phyloP scores from a whole-genome alignment of 2,888 invertebrate genomes.

The Nephrotoma guestfalica region DNA sequence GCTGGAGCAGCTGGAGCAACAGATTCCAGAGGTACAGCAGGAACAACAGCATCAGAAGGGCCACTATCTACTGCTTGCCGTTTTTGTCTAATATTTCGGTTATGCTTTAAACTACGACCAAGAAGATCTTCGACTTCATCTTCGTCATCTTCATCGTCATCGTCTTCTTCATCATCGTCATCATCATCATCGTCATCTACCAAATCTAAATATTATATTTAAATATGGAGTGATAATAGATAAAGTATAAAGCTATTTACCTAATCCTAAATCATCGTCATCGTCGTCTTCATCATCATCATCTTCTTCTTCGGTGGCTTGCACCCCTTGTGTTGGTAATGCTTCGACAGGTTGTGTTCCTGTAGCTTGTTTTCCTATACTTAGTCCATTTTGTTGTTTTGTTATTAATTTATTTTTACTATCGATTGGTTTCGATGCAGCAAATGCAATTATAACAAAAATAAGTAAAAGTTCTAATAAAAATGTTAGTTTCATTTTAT shows the following conservation, averaged over 20 bases:
- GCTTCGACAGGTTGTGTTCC: not conserved
- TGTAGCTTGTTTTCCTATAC: not conserved
- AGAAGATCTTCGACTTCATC: not conserved
- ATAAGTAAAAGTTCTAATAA: constrained; percentile 6
- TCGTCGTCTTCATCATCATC: constrained; percentile 6
- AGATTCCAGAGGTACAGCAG: not conserved
- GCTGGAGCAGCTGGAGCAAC: not conserved
- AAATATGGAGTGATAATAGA: not conserved
- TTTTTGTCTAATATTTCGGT: not conserved
- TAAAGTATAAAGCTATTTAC: not conserved
- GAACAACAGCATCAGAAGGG: not conserved
- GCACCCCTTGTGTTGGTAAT: not conserved
- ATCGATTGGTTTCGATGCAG: constrained; percentile 6
- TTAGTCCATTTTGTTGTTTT: not conserved
- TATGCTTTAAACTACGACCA: not conserved
- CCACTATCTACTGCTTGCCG: not conserved
- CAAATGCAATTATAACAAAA: constrained; percentile 8
- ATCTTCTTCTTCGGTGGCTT: not conserved
- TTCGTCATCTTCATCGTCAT: not conserved
- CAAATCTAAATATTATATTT: not conserved
- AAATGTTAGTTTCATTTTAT: constrained; percentile 6
- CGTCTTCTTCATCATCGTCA: constrained; percentile 2
- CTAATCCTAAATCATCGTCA: constrained; percentile 3
- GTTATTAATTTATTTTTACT: not conserved
- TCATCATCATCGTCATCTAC: not conserved